phyloP scores from a whole-genome alignment of 2,113 vertebrate species.

The Acinonyx jubatus region DNA sequence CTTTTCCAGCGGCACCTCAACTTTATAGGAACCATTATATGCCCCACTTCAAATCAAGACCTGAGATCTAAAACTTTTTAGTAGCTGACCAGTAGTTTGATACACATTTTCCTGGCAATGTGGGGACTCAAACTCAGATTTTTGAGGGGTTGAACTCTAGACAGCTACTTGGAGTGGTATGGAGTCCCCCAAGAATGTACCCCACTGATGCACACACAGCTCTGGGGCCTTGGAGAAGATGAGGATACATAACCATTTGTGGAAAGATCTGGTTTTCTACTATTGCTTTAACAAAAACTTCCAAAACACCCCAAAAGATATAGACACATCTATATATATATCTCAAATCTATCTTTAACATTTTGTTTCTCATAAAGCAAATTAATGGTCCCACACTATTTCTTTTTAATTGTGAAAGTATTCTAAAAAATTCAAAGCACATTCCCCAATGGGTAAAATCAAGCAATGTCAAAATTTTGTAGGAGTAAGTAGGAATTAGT shows the following conservation, averaged over 20 bases:
- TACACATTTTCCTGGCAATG: slow-evolving; percentile 25
- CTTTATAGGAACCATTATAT: neutral
- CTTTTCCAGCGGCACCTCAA: slow-evolving; percentile 53
- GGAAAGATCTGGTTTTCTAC: slow-evolving; percentile 44
- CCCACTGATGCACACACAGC: neutral
- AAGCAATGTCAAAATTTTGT: slow-evolving; percentile 59
- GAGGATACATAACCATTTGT: neutral
- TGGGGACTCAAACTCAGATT: slow-evolving; percentile 46
- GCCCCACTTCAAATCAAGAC: slow-evolving; percentile 57
- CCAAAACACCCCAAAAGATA: neutral
- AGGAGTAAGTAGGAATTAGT: slow-evolving; percentile 51
- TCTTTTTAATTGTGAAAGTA: slow-evolving; percentile 60
- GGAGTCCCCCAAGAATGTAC: neutral
- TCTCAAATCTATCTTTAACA: slow-evolving; percentile 50
- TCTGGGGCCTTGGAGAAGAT: neutral
- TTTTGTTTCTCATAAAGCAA: slow-evolving; percentile 65
- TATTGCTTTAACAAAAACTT: slow-evolving; percentile 61
- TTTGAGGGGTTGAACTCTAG: neutral
- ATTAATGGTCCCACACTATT: slow-evolving; percentile 39
- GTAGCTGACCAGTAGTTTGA: slow-evolving; percentile 62
- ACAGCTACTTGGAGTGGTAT: neutral
- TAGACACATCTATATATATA: neutral
- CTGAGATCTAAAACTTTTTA: slow-evolving; percentile 68
- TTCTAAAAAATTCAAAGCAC: slow-evolving; percentile 66
- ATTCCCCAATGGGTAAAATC: slow-evolving; percentile 53